A percentile compares a stretch with the other conserved stretches of the same genome.
Evolutionary conservation across 2,113 vertebrate genomes (phyloP).

Genomic region (Lathamus discolor): DNA sequence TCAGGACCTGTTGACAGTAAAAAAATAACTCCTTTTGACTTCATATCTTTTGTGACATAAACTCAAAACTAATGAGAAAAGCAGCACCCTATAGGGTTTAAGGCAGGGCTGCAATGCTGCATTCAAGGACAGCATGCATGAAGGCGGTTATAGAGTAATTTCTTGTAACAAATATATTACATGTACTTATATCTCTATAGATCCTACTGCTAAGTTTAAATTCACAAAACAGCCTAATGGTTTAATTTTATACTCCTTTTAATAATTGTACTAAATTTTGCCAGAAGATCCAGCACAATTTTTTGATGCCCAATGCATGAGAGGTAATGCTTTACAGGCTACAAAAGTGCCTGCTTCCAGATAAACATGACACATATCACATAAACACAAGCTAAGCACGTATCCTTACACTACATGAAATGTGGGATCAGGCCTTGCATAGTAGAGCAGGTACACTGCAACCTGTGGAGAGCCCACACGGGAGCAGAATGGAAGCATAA

Average conservation of each 20-base stretch:
- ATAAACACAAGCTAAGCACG: too few relatives aligned
- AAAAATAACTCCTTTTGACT: neutral
- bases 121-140: neutral
- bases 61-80: neutral
- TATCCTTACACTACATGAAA: neutral
- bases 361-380: neutral
- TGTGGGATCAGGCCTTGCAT: fast-evolving
- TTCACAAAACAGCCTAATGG: neutral
- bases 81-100: neutral
- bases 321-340: neutral
- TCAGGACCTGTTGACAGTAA: neutral
- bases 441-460: neutral
- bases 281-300: neutral
- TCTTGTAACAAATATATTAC: neutral
- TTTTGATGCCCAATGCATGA: neutral
- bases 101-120: neutral
- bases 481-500: neutral
- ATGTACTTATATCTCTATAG: neutral
- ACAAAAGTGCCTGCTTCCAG: neutral
- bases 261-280: neutral
- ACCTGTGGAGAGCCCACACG: fast-evolving
- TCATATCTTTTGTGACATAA: neutral
- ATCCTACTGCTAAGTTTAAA: neutral
- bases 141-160: neutral
- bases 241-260: neutral